These are phyloP conservation scores for Lepus oiostolus DNA, from an alignment of 2,797 vertebrate genomes.

Conservation along the genomic window DNA sequence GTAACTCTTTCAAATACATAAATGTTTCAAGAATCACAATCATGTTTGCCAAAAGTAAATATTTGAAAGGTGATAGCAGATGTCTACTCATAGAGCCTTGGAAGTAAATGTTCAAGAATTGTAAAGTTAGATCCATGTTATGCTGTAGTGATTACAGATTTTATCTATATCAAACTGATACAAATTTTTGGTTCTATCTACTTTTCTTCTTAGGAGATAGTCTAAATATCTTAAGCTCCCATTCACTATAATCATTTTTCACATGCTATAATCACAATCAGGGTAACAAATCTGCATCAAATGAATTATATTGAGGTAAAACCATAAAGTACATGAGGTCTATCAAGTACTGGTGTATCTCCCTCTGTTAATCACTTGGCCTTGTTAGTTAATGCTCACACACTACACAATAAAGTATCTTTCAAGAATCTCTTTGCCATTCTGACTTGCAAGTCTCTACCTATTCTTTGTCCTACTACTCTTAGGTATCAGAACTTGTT, in stretches of 20 bases:
- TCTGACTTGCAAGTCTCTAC: not conserved
- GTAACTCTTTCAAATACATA: too few species aligned
- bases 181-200: not conserved
- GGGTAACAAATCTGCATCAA: not conserved
- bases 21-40: too few species aligned
- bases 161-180: not conserved
- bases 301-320: not conserved
- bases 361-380: not conserved
- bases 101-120: not conserved
- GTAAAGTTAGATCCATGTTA: not conserved
- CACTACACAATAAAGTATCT: not conserved
- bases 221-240: not conserved
- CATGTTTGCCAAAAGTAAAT: conserved; percentile 11
- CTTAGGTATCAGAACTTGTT: not conserved
- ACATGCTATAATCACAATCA: not conserved
- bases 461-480: not conserved
- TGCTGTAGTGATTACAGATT: not conserved
- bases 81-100: not conserved
- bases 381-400: not conserved
- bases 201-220: not conserved
- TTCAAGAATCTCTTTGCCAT: not conserved
- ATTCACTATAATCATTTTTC: not conserved
- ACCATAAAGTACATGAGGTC: not conserved
- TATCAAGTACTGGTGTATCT: not conserved
- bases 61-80: not conserved